phyloP scores from a whole-genome alignment of 2,797 vertebrate genomes.

The Leptodactylus fallax region DNA sequence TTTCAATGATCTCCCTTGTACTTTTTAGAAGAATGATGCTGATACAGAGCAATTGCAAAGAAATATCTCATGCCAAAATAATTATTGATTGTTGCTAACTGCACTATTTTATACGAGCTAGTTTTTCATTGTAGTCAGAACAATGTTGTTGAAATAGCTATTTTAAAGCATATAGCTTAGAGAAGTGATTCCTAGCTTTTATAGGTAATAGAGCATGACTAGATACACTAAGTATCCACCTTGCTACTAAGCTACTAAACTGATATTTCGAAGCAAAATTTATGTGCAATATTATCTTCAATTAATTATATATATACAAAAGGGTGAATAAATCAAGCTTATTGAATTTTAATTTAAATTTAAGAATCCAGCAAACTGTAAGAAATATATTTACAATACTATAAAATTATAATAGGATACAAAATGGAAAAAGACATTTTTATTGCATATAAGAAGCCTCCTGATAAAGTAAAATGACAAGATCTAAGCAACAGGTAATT shows the following conservation, averaged over 20 bases:
- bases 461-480: not conserved
- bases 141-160: conserved; percentile 49
- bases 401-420: too few species aligned
- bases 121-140: conserved; percentile 36
- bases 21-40: conserved; percentile 64
- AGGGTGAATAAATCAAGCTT: too few species aligned
- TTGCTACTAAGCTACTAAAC: too few species aligned
- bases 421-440: too few species aligned
- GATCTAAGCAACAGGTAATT: not conserved
- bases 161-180: conserved; percentile 27
- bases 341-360: too few species aligned
- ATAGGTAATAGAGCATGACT: conserved; percentile 38
- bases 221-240: not conserved
- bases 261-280: too few species aligned
- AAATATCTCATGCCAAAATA: conserved; percentile 54
- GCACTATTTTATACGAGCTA: conserved; percentile 50
- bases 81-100: conserved; percentile 56
- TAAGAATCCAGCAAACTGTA: too few species aligned
- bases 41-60: conserved; percentile 49
- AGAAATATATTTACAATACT: too few species aligned
- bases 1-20: conserved; percentile 68
- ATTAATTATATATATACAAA: too few species aligned
- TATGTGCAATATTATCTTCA: too few species aligned
- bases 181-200: conserved; percentile 42
- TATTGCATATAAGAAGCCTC: not conserved